Evolutionary conservation across 2,888 invertebrate genomes (phyloP).

Genomic region (Thereva unica): DNA sequence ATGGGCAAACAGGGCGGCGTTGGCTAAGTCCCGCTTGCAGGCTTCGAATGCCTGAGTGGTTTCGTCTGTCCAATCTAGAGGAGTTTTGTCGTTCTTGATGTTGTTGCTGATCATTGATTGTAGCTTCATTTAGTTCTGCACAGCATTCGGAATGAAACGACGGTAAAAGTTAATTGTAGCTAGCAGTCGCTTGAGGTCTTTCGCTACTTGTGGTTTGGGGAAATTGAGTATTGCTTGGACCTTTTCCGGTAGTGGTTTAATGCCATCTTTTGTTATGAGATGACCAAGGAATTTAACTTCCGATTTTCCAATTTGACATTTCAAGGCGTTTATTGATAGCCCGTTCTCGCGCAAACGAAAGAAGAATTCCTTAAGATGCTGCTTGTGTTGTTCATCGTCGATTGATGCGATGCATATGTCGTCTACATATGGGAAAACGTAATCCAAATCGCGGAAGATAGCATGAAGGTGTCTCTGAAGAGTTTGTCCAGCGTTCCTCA

Average conservation of each 20-base stretch:
- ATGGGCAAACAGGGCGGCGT: conserved; percentile 24
- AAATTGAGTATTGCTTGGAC: neutral
- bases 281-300: conserved; percentile 13
- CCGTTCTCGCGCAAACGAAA: neutral
- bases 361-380: conserved; percentile 33
- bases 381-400: conserved; percentile 36
- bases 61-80: conserved; percentile 23
- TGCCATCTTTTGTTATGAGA: conserved; percentile 1
- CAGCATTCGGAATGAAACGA: neutral
- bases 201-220: neutral
- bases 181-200: neutral
- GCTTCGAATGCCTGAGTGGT: conserved; percentile 11
- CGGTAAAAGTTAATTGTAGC: neutral
- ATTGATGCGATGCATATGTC: conserved; percentile 40
- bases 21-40: conserved; percentile 28
- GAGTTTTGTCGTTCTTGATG: neutral
- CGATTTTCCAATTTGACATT: conserved; percentile 11
- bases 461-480: conserved; percentile 51
- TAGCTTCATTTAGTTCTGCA: neutral
- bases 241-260: conserved; percentile 15
- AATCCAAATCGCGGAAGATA: conserved; percentile 45
- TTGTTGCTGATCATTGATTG: neutral
- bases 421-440: conserved; percentile 45
- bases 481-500: conserved; percentile 50
- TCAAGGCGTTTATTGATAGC: neutral